phyloP scores from a whole-genome alignment of 2,888 invertebrate genomes.

The Tipula unca region DNA sequence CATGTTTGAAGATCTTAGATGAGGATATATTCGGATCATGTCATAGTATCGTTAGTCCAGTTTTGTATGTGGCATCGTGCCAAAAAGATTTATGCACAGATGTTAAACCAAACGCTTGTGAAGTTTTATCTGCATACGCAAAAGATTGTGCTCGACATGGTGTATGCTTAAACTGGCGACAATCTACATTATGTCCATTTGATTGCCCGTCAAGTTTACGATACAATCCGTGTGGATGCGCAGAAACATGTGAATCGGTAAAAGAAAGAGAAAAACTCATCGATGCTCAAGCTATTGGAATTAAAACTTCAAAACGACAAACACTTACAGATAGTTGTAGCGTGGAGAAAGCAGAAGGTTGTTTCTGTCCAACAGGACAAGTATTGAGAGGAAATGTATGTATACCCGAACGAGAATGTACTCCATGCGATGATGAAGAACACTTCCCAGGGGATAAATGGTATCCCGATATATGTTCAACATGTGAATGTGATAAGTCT shows the following conservation, averaged over 20 bases:
- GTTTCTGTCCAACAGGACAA: slow-evolving; percentile 72
- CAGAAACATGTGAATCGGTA: slow-evolving; percentile 37
- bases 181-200: slow-evolving; percentile 53
- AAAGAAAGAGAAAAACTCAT: slow-evolving; percentile 27
- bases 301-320: slow-evolving; percentile 31
- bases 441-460: slow-evolving; percentile 57
- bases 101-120: slow-evolving; percentile 50
- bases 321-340: slow-evolving; percentile 39
- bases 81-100: slow-evolving; percentile 52
- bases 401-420: slow-evolving; percentile 55
- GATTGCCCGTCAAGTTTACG: slow-evolving; percentile 43
- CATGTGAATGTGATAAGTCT: slow-evolving; percentile 55
- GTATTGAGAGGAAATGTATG: slow-evolving; percentile 65
- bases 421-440: slow-evolving; percentile 63
- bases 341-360: slow-evolving; percentile 57
- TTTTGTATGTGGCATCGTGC: slow-evolving; percentile 58
- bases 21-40: slow-evolving; percentile 52
- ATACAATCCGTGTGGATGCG: slow-evolving; percentile 38
- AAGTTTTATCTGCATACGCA: slow-evolving; percentile 60
- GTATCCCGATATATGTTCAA: slow-evolving; percentile 62
- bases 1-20: slow-evolving; percentile 57
- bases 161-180: slow-evolving; percentile 68
- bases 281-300: background rate
- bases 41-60: slow-evolving; percentile 61
- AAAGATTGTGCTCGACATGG: slow-evolving; percentile 61